phyloP scores from a whole-genome alignment of 2,888 invertebrate species.

The Tricholauxania praeusta region DNA sequence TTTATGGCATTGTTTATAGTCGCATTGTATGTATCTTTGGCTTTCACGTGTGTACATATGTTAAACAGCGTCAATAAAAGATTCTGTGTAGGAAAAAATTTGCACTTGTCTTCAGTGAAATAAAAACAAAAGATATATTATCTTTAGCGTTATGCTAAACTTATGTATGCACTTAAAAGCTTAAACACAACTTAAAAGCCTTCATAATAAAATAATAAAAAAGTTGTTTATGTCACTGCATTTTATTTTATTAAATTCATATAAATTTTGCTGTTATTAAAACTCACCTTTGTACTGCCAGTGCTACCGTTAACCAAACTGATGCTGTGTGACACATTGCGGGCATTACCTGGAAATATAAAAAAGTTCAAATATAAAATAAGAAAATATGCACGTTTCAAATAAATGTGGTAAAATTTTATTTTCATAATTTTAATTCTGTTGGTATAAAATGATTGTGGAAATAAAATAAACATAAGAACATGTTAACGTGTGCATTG shows the following conservation, averaged over 20 bases:
- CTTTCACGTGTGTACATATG: not conserved
- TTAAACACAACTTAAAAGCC: constrained; percentile 14
- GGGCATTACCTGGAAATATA: constrained; percentile 71
- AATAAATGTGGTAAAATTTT: not conserved
- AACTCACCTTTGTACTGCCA: constrained; percentile 84
- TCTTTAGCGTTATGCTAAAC: not conserved
- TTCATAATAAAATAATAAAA: not conserved
- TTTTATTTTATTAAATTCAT: too few relatives aligned
- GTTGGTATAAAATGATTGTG: too few relatives aligned
- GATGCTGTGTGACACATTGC: constrained; percentile 94
- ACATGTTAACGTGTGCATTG: too few relatives aligned
- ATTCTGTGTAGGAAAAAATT: too few relatives aligned
- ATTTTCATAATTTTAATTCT: too few relatives aligned
- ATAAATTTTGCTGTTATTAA: too few relatives aligned
- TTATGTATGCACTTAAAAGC: constrained; percentile 1
- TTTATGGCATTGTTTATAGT: constrained; percentile 3
- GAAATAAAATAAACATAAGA: too few relatives aligned
- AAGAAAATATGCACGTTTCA: not conserved
- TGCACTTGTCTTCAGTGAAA: not conserved
- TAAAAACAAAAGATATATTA: constrained; percentile 7
- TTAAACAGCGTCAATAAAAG: too few relatives aligned
- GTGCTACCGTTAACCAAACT: constrained; percentile 91
- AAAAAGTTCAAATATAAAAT: constrained; percentile 31
- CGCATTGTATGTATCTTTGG: not conserved
- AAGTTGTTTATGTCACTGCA: not conserved